phyloP scores from a whole-genome alignment of 2,113 vertebrate species.

The Nycticorax nycticorax region DNA sequence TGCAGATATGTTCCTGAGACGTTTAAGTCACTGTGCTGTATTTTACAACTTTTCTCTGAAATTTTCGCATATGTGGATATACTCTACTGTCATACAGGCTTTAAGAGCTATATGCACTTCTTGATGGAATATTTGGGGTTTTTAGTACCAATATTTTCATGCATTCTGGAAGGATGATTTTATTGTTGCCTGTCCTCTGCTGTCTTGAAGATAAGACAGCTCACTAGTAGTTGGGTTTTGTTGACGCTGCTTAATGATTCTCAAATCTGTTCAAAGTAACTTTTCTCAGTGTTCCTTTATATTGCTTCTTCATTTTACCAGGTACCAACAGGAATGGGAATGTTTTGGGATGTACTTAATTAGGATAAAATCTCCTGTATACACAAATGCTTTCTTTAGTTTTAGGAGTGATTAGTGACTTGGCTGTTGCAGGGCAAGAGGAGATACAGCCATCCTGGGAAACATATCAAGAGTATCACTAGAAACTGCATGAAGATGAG shows the following conservation, averaged over 20 bases:
- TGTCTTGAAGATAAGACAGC: neutral
- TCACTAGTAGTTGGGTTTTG: neutral
- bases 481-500: conserved; percentile 5
- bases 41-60: neutral
- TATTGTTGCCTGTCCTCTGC: neutral
- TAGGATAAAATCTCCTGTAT: neutral
- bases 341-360: neutral
- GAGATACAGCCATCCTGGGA: neutral
- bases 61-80: neutral
- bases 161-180: neutral
- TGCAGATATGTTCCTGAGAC: neutral
- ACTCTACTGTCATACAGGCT: neutral
- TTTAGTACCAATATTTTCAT: neutral
- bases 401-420: neutral
- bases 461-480: neutral
- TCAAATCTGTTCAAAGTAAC: neutral
- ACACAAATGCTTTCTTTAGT: neutral
- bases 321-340: neutral
- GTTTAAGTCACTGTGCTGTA: neutral
- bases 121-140: neutral
- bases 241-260: neutral
- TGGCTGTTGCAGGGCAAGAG: neutral
- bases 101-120: neutral
- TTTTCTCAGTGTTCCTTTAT: neutral
- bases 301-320: neutral